Conservation (phyloP, 2,113 vertebrate species). For the Scytalopus superciliaris region DNA sequence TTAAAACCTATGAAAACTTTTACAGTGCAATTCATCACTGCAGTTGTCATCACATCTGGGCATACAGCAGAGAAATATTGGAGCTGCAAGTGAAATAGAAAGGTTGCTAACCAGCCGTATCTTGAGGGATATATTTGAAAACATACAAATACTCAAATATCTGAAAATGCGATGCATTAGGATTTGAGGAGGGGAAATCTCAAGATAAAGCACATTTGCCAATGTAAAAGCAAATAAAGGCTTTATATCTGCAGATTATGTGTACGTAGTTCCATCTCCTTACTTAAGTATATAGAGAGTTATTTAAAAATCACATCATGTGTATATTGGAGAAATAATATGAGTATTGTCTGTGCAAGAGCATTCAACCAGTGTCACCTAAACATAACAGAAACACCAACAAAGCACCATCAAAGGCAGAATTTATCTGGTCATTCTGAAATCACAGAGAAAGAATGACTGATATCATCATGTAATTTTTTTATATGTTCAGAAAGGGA, state of each 20-base stretch:
- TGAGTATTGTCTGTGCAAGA: not conserved
- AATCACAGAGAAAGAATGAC: not conserved
- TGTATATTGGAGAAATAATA: not conserved
- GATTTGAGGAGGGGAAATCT: not conserved
- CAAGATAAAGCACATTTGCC: not conserved
- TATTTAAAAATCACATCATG: not conserved
- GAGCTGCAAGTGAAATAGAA: not conserved
- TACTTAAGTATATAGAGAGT: accelerated
- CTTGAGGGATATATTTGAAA: not conserved
- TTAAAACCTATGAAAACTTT: not conserved
- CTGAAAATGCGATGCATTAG: not conserved
- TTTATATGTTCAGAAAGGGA: not conserved
- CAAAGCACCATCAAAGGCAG: not conserved
- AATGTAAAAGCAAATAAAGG: not conserved
- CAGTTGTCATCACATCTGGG: not conserved
- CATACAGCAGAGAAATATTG: not conserved
- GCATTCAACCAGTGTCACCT: not conserved
- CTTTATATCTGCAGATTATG: not conserved
- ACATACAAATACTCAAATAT: not conserved
- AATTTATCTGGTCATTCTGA: not conserved
- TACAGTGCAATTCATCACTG: not conserved
- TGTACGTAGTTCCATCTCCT: not conserved
- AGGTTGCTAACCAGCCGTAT: not conserved
- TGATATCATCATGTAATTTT: accelerated
- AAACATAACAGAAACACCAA: not conserved